Percentiles rank a stretch among this genome's conserved stretches.
These are phyloP conservation scores for Aurelia aurita complex sp. Pacific DNA, from an alignment of 30 jellyfish, hydroid and myxozoan species.

Conservation along the genomic window DNA sequence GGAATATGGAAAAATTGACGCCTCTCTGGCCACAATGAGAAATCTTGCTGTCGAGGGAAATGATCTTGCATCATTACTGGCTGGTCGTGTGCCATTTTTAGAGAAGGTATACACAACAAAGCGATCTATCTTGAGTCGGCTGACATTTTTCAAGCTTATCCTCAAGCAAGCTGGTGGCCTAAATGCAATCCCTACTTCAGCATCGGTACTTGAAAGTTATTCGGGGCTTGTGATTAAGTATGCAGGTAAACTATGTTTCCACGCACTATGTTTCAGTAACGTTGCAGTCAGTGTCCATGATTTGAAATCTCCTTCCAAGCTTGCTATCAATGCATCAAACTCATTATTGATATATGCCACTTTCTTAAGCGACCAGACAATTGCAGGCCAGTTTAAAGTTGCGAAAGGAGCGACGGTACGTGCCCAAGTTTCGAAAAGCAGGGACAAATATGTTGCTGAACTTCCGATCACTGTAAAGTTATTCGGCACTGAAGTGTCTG, in stretches of 20 bases:
- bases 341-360: conserved; percentile 17
- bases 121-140: conserved; percentile 14
- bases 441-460: conserved; percentile 5
- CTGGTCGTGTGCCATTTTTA: conserved; percentile 9
- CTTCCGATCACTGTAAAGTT: conserved; percentile 3
- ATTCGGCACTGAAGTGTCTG: conserved; percentile 6
- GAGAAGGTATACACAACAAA: neutral
- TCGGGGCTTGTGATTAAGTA: conserved; percentile 21
- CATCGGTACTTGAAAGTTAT: conserved; percentile 7
- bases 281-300: conserved; percentile 25
- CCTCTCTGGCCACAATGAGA: neutral
- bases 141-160: conserved; percentile 14
- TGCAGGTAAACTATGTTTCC: conserved; percentile 52
- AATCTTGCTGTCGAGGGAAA: neutral
- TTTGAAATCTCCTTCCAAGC: no score
- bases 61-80: conserved; percentile 38
- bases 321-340: neutral
- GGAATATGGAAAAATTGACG: neutral
- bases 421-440: conserved; percentile 35
- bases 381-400: conserved; percentile 40
- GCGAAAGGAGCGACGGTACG: conserved; percentile 2
- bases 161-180: neutral
- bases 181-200: conserved; percentile 8
- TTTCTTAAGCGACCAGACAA: conserved; percentile 13
- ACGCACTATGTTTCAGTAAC: conserved; percentile 43